Evolutionary conservation across 2,888 invertebrate genomes (phyloP), one percentile per base, ranked within the genome.

Genomic region (Eristalis tenax): DNA sequence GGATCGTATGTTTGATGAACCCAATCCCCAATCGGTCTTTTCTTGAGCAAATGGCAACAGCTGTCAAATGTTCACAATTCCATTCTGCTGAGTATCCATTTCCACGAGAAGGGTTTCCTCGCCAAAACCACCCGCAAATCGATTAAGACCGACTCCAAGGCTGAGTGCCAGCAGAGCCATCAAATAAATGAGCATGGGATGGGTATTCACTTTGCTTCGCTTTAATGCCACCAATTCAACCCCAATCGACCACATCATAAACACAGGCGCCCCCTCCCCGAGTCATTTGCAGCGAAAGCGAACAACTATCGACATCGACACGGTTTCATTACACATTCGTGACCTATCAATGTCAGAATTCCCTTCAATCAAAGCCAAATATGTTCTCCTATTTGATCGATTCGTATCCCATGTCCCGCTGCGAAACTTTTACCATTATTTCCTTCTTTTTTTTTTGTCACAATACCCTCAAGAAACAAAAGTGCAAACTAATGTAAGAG

Each of bases 401-500:
- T 79, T 79, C 15, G 26, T 28, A 13, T 15, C 23, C 15, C 18
- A 38, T 32, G 56, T 40, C 40, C 32, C 56, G 69, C 28, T 11
- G n/a, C 8, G 57, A 4, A 32, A 32, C 32, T 32, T 32, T 32
- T 32, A 8, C 32, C 32, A 32, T 32, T 28, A n/a, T 5, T 5
- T 5, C 5, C 23, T 22, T 50, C 2, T 43, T 23, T 35, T 38
- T 35, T 4, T 35, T 23, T 35, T 18, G 11, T 13, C 64, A 59
- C 18, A 59, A 18, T 5, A 35, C 15, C 35, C 40, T 13, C 32
- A 13, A 81, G 40, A 70, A 83, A 86, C 83, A 75, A 86, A 79
- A 86, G 83, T 86, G 86, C 83, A 86, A 86, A 86, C 86, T 83
- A 50, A 78, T 86, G 86, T 86, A 75, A 86, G 57, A 65, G 78